Conservation (phyloP, 1,140 invertebrate species). For the Kradibia gibbosae region DNA sequence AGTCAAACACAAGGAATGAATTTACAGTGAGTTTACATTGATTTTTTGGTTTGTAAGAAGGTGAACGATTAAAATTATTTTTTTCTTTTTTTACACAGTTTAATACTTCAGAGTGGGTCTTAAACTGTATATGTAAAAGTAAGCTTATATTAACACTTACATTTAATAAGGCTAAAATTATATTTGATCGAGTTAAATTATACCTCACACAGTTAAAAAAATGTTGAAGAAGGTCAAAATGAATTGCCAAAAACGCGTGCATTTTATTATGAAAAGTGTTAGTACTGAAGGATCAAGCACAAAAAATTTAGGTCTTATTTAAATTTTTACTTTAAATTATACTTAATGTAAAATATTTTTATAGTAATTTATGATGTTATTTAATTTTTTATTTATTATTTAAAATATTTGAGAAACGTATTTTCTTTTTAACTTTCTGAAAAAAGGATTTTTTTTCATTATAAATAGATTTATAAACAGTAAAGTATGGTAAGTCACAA, state of each 20-base stretch:
- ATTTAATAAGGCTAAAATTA: not conserved
- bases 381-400: no score
- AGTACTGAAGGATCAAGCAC: not conserved
- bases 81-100: not conserved
- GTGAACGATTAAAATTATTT: not conserved
- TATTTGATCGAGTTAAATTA: not conserved
- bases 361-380: no score
- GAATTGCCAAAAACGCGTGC: not conserved
- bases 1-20: not conserved
- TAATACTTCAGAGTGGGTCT: not conserved
- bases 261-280: not conserved
- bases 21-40: not conserved
- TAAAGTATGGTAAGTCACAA: no score
- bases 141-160: not conserved
- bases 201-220: not conserved
- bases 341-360: no score
- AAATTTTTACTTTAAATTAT: no score
- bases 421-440: no score
- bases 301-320: no score
- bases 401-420: no score
- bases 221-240: not conserved
- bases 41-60: not conserved
- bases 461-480: no score
- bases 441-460: no score
- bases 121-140: not conserved